These are phyloP conservation scores for Sycophila texana DNA, from an alignment of 2,888 invertebrate species.

Conservation along the genomic window DNA sequence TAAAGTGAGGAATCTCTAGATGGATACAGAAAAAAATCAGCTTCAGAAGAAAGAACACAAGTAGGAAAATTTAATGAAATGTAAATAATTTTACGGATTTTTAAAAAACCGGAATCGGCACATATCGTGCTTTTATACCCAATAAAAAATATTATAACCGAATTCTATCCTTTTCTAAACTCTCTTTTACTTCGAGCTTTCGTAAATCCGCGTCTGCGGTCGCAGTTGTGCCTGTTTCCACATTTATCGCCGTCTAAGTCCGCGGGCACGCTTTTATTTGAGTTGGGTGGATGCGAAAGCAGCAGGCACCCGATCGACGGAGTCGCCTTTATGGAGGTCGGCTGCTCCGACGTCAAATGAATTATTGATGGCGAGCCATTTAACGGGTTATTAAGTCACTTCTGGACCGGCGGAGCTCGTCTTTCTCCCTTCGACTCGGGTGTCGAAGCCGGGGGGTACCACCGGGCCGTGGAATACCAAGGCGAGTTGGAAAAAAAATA, in stretches of 20 bases:
- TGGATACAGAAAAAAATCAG: too few species aligned
- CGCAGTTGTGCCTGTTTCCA: slow-evolving; percentile 44
- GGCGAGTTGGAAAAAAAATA: not conserved
- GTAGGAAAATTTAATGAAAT: too few species aligned
- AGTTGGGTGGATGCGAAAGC: slow-evolving; percentile 37
- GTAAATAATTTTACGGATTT: too few species aligned
- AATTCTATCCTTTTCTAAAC: slow-evolving; percentile 3
- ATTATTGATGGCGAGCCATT: slow-evolving; percentile 57
- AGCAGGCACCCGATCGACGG: slow-evolving; percentile 22
- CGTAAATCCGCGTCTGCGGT: not conserved
- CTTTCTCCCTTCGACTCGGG: not conserved
- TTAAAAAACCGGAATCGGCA: too few species aligned
- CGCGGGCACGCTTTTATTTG: slow-evolving; percentile 46
- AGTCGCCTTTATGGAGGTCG: slow-evolving; percentile 48
- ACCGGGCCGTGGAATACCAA: not conserved
- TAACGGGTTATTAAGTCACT: slow-evolving; percentile 59
- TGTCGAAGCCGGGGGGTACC: not conserved
- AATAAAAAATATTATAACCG: too few species aligned
- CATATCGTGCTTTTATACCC: too few species aligned
- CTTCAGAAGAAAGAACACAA: too few species aligned
- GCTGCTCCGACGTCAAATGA: slow-evolving; percentile 35
- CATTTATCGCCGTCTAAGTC: slow-evolving; percentile 51
- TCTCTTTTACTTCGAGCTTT: not conserved
- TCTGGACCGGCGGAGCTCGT: slow-evolving; percentile 13
- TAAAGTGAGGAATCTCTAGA: too few species aligned